Evolutionary conservation across 37 sponge, comb jelly and placozoan genomes (phyloP).

Genomic region (Haliclona indistincta): DNA sequence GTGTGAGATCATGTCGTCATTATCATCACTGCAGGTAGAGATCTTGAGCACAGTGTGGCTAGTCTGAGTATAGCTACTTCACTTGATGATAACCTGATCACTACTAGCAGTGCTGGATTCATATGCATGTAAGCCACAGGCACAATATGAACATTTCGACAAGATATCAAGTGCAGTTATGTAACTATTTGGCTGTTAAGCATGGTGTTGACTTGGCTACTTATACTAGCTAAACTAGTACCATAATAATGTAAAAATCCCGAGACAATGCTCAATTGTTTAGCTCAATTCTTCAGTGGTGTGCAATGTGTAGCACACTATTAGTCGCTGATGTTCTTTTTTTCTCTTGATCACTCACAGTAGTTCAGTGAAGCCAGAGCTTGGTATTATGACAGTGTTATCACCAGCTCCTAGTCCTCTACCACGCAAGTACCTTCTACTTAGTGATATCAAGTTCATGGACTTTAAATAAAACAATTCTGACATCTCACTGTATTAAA

Average conservation of each 20-base stretch:
- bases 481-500: neutral
- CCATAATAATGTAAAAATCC: too few species aligned
- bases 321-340: too few species aligned
- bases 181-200: too few species aligned
- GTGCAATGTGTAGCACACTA: too few species aligned
- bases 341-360: constrained; percentile 43
- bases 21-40: constrained; percentile 24
- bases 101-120: constrained; percentile 65
- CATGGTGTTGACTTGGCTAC: too few species aligned
- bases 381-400: constrained; percentile 68
- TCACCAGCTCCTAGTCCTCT: constrained; percentile 90
- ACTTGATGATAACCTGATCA: constrained; percentile 63
- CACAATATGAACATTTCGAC: too few species aligned
- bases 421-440: constrained; percentile 75
- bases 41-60: constrained; percentile 50
- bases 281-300: too few species aligned
- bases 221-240: too few species aligned
- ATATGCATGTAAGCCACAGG: constrained; percentile 60
- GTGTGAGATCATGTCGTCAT: neutral
- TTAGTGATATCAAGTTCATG: constrained; percentile 82
- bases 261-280: too few species aligned
- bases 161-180: too few species aligned
- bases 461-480: constrained; percentile 61
- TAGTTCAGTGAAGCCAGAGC: constrained; percentile 75
- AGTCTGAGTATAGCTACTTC: constrained; percentile 82